Evolutionary conservation across 2,113 vertebrate species (phyloP), one percentile per base, ranked within the genome.

Genomic region (Formicarius rufipectus): DNA sequence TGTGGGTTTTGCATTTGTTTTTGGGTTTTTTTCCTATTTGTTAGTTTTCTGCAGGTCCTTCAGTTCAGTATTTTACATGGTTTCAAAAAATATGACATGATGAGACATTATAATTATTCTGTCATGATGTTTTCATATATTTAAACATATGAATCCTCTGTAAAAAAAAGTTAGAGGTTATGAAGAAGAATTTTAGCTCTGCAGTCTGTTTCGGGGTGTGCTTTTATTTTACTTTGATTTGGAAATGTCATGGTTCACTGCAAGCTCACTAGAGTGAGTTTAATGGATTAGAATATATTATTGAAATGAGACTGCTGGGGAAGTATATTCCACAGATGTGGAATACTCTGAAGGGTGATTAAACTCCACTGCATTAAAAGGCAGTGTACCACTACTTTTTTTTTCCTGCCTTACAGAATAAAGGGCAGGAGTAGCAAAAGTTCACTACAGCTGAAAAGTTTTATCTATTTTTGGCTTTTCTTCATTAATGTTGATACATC

Each of bases 221-320:
- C 31, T 35, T 42, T 3, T 78, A 80, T 92, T 97, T 94, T 84
- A 74, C 52, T 94, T 88, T 90, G 75, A 96, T 93, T 95, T 87
- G 64, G 75, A 95, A 95, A 92, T 68, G 72, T 81, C 68, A 95
- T 16, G 88, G 90, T 92, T 96, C 64, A 68, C 40, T 84, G 85
- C 77, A 88, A 94, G 18, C 82, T 86, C 45, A 86, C 55, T 56
- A 82, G 64, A 90, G 64, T 78, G 60, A 92, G 47, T 87, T 96
- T 94, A 93, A 96, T 93, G 72, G 90, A 96, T 95, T 93, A 93
- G 76, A 95, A 87, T 94, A 92, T 74, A 83, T 94, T 90, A 95
- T 89, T 93, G 90, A 96, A 95, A 93, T 93, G 60, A 92, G 83
- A 90, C 37, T 78, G 73, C 68, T 64, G 52, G 33, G 60, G 60